Evolutionary conservation across 64 coral and sea anemone species (phyloP), one percentile per base, ranked within the genome.

Genomic region (Orbicella faveolata): DNA sequence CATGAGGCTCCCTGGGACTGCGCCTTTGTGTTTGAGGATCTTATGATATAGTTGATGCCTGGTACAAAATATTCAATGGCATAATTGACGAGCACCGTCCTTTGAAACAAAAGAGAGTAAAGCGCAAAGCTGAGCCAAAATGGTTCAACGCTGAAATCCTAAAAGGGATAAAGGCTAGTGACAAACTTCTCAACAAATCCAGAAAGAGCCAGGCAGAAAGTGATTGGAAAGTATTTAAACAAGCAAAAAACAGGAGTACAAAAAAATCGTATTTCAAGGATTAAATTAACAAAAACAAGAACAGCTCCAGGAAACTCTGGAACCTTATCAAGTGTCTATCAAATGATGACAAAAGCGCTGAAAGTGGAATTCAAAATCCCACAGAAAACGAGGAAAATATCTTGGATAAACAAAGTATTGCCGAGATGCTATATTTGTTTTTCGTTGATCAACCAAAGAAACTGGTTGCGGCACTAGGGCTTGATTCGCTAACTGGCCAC

Each of bases 21-120:
- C 15, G 87, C 88, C 6, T 94, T 94, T 79, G 36, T 94, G 37
- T 90, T 94, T 70, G 88, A 90, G 1, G 88, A 90, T 16, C 36
- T 52, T 57, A 94, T 79, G 80, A 90, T 21, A 52, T 94, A 34
- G 70, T 84, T 83, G 70, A 90, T 18, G 25, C 81, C 34, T 90
- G 88, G 88, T 85, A 90, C 30, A 36, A 87, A 15, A 89, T 88
- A 8, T 84, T 91, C 23, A 73, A 89, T 57, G 52, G 48, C 23
- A 44, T 87, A 59, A 61, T 90, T 54, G 81, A 89, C 1, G 26
- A 41, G 39, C 4, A 41, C 4, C 39, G 2, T 4, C 39, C 39
- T 41, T 41, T 41, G 39, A 41, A 41, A 87, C 44, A 87, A 53
- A 90, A 90, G 54, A n/a, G 83, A 15, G 88, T 90, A 1, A 90